A percentile compares a stretch with the other conserved stretches of the same genome.
Evolutionary conservation across 2,113 vertebrate genomes (phyloP).

Genomic region (Rhadina sibilatrix): DNA sequence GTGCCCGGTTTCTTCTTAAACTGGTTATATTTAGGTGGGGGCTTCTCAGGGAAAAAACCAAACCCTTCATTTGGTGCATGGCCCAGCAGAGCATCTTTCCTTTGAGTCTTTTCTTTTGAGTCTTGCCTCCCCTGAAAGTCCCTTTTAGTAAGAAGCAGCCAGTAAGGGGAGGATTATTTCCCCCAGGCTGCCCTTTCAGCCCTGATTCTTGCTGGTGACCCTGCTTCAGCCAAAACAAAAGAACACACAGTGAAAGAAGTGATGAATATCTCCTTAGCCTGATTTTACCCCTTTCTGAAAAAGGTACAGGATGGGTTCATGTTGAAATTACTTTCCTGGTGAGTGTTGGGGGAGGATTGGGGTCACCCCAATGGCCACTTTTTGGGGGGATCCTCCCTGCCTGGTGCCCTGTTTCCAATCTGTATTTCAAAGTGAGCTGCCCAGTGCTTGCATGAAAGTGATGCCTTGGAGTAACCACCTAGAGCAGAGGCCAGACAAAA

Average conservation of each 20-base stretch:
- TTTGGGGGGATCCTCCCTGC: not conserved
- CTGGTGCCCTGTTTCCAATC: not conserved
- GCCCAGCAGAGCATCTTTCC: not conserved
- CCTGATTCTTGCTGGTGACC: not conserved
- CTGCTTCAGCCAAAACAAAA: not conserved
- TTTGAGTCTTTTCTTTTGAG: not conserved
- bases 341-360: not conserved
- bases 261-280: not conserved
- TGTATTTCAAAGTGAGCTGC: not conserved
- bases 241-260: not conserved
- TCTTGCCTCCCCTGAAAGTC: not conserved
- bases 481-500: not conserved
- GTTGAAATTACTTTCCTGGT: not conserved
- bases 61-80: fast-evolving
- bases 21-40: not conserved
- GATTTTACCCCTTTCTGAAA: not conserved
- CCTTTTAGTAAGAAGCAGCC: not conserved
- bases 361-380: not conserved
- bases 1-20: not conserved
- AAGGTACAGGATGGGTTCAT: not conserved
- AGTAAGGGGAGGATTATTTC: not conserved
- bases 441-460: fast-evolving
- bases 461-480: too few species aligned
- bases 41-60: not conserved
- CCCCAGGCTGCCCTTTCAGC: not conserved